Base-by-base conservation (phyloP, 2,797 vertebrate species). In the Clarias fuscus region DNA sequence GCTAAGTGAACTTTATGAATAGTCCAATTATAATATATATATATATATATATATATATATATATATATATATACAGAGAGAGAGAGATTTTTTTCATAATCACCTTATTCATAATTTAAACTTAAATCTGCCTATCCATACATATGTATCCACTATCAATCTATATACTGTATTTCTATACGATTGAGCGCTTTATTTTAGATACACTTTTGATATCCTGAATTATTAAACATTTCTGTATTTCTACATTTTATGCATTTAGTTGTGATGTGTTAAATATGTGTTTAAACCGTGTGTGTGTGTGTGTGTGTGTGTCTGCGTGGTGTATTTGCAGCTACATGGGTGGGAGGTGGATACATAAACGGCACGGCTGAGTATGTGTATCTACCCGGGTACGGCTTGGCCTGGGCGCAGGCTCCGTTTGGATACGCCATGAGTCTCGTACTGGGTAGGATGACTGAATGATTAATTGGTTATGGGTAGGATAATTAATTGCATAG, bases 281-380 rank as follows among this genome's bases (percentile, higher is more conserved):
- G 59, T 80, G 67, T 83, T 78, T 37, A 33, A 78, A 20, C n/a
- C n/a, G 1, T 67, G 2, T 61, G 22, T 59, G 75, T 59, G 77
- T 62, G 78, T 43, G 61, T 64, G 59, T 62, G 77, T 48, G 78
- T 43, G 78, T 43, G 62, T 48, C 24, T 65, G 62, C 48, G 24
- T 48, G n/a, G 11, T 56, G 53, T 72, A 61, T 67, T 84, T 73
- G 33, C 70, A 99, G 98, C 98, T 15, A 99, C 98, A 4, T 99
- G 98, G 98, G 98, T 99, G 84, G 98, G 98, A 94, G 98, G 98
- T 83, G 98, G 98, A 59, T 99, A 99, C 88, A 99, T 99, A 92
- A 99, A 99, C 0, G 98, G 98, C 84, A 99, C 98, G 72, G 98
- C 98, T 76, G 98, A 99, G 92, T 96, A 97, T 61, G 98, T 99